phyloP scores from a whole-genome alignment of 2,113 vertebrate species.

The Empidonax alnorum region DNA sequence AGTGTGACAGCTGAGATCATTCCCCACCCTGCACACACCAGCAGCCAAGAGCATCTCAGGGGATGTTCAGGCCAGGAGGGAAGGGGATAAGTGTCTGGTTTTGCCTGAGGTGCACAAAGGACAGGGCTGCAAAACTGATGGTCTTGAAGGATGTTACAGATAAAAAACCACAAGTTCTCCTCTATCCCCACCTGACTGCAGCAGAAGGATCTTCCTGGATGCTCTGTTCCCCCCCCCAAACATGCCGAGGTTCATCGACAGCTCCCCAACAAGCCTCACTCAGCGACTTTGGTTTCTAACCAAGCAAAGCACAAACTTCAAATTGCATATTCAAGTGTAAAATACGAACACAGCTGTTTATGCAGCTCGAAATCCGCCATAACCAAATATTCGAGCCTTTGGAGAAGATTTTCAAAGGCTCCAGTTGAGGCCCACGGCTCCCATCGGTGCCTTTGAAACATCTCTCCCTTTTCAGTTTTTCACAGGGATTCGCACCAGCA shows the following conservation, averaged over 20 bases:
- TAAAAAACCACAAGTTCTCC: background rate
- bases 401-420: slow-evolving; percentile 38
- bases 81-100: background rate
- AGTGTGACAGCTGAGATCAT: slow-evolving; percentile 29
- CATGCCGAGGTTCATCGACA: rapidly evolving
- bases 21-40: background rate
- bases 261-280: background rate
- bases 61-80: background rate
- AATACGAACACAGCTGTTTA: background rate
- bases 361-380: background rate
- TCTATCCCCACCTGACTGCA: background rate
- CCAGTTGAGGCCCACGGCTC: background rate
- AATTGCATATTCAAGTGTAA: background rate
- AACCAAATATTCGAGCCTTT: slow-evolving; percentile 37
- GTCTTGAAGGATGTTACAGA: background rate
- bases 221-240: rapidly evolving
- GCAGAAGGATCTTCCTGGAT: background rate
- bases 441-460: slow-evolving; percentile 16
- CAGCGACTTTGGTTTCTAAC: rapidly evolving
- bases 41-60: background rate
- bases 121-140: background rate
- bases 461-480: background rate
- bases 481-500: slow-evolving; percentile 13
- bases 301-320: background rate
- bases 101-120: background rate